These are phyloP conservation scores for Eulithis testata DNA, from an alignment of 2,888 invertebrate genomes.

Conservation along the genomic window DNA sequence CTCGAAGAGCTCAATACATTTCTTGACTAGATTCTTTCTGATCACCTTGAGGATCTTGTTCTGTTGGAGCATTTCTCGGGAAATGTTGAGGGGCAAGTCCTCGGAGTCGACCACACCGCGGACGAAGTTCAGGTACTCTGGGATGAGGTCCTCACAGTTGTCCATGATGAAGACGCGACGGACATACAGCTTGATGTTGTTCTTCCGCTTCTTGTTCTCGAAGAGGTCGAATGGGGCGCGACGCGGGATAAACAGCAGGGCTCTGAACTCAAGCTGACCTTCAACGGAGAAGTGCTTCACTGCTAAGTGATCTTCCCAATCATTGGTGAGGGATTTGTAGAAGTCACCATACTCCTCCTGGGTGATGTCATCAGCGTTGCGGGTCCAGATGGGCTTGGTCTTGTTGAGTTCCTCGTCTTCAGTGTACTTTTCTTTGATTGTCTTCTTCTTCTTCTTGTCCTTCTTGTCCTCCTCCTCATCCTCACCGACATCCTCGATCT, in stretches of 20 bases:
- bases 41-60: constrained; percentile 99
- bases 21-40: constrained; percentile 99
- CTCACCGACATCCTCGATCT: constrained; percentile 89
- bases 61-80: constrained; percentile 99
- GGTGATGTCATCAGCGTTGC: constrained; percentile 98
- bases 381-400: constrained; percentile 98
- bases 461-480: constrained; percentile 88
- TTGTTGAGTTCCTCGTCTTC: constrained; percentile 99
- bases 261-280: constrained; percentile 97
- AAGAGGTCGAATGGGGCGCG: constrained; percentile 99
- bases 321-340: constrained; percentile 98
- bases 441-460: constrained; percentile 95
- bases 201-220: constrained; percentile 99
- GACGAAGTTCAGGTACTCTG: constrained; percentile 98
- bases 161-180: constrained; percentile 99
- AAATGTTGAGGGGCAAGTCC: constrained; percentile 98
- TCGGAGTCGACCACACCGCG: constrained; percentile 99
- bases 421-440: constrained; percentile 98
- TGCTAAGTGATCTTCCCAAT: constrained; percentile 99
- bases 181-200: constrained; percentile 99
- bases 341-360: constrained; percentile 99
- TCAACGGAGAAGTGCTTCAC: constrained; percentile 98
- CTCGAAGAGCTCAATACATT: constrained; percentile 98
- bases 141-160: constrained; percentile 99
- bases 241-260: constrained; percentile 95